phyloP scores from a whole-genome alignment of 2,113 vertebrate genomes.

The Neogale vison region DNA sequence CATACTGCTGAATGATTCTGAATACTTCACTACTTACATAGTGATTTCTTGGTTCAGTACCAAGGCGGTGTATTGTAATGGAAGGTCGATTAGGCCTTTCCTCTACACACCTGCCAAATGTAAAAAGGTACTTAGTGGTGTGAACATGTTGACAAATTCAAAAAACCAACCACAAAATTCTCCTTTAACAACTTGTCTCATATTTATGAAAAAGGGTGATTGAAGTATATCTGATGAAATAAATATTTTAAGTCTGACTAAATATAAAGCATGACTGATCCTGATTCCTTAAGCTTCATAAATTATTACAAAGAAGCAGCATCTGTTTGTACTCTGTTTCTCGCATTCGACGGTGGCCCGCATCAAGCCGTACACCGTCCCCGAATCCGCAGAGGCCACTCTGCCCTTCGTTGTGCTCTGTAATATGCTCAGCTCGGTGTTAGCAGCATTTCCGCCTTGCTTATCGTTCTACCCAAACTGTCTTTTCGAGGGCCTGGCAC shows the following conservation, averaged over 20 bases:
- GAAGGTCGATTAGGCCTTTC: not conserved
- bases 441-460: not conserved
- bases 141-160: not conserved
- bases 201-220: not conserved
- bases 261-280: not conserved
- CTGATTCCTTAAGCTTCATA: not conserved
- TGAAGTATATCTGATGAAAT: not conserved
- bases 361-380: not conserved
- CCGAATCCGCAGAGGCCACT: not conserved
- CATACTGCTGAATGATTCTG: not conserved
- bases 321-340: not conserved
- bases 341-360: not conserved
- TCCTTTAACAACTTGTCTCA: not conserved
- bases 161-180: not conserved
- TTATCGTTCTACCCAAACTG: not conserved
- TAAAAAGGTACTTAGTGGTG: not conserved
- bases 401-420: fast-evolving
- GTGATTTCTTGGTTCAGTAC: not conserved
- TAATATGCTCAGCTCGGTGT: not conserved
- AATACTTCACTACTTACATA: not conserved
- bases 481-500: not conserved
- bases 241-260: not conserved
- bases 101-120: not conserved
- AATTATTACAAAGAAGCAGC: not conserved
- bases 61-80: not conserved